These are phyloP conservation scores for Plodia interpunctella DNA, from an alignment of 1,140 invertebrate species.

Conservation along the genomic window DNA sequence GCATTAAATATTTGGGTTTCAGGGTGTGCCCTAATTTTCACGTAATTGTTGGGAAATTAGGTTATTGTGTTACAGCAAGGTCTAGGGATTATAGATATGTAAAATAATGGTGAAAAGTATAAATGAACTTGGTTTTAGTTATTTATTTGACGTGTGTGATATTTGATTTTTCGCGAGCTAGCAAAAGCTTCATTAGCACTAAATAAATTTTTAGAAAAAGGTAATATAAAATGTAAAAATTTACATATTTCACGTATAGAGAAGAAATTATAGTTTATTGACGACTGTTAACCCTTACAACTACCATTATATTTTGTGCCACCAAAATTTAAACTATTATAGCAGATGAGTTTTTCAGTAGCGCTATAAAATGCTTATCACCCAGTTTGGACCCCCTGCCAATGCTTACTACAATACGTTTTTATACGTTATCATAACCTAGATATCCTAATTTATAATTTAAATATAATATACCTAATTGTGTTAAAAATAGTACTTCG, in stretches of 20 bases:
- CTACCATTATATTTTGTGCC: not conserved
- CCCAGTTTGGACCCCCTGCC: slow-evolving; percentile 3
- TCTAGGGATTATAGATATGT: not conserved
- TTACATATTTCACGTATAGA: too few species aligned
- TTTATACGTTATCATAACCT: too few species aligned
- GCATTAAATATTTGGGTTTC: not conserved
- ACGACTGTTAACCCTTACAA: not conserved
- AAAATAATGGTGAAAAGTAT: not conserved
- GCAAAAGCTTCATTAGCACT: too few species aligned
- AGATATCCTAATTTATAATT: too few species aligned
- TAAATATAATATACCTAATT: too few species aligned
- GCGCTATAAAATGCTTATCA: slow-evolving; percentile 14
- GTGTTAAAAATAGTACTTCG: too few species aligned
- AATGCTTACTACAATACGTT: not conserved
- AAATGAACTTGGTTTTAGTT: too few species aligned
- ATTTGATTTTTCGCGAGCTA: too few species aligned
- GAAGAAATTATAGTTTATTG: not conserved
- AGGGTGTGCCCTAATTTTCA: not conserved
- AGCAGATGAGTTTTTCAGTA: not conserved
- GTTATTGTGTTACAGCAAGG: not conserved
- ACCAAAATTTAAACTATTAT: not conserved
- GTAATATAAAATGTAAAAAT: too few species aligned
- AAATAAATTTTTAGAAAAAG: too few species aligned
- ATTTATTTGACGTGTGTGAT: too few species aligned
- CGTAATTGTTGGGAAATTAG: slow-evolving; percentile 1